Evolutionary conservation across 1,140 invertebrate species (phyloP).

Genomic region (Drosophila tropicalis): DNA sequence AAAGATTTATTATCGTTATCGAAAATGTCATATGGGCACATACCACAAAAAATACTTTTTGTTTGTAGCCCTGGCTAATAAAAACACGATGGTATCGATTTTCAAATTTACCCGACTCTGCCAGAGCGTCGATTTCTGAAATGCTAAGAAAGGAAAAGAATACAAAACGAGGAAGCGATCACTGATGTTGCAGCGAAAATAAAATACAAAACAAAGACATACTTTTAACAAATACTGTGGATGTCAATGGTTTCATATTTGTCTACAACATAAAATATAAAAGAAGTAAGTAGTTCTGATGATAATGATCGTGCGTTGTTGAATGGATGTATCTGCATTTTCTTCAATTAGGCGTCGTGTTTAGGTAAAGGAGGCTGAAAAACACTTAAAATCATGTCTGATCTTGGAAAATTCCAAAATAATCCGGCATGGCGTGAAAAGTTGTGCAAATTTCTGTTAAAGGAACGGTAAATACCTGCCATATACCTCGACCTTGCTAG

Average conservation of each 20-base stretch:
- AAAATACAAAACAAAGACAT: not conserved
- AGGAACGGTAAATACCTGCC: slow-evolving; percentile 74
- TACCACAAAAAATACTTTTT: not conserved
- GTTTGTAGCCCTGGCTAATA: not conserved
- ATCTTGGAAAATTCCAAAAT: slow-evolving; percentile 73
- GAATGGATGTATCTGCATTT: not conserved
- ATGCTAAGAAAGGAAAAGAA: not conserved
- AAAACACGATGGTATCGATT: not conserved
- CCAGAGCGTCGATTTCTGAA: not conserved
- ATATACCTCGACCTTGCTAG: slow-evolving; percentile 3
- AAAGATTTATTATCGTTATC: no score
- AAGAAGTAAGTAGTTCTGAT: not conserved
- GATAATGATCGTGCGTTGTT: not conserved
- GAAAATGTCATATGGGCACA: not conserved
- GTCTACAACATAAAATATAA: not conserved
- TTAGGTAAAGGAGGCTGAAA: not conserved
- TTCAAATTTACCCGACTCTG: not conserved
- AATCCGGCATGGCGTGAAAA: slow-evolving; percentile 69
- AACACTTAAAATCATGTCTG: slow-evolving; percentile 53
- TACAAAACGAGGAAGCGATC: not conserved
- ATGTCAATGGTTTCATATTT: no score
- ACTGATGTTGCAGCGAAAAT: not conserved
- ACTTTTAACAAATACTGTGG: not conserved
- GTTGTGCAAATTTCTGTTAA: slow-evolving; percentile 61
- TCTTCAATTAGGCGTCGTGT: not conserved